Base-by-base conservation (phyloP, 2,888 invertebrate genomes). In the Plusia festucae region DNA sequence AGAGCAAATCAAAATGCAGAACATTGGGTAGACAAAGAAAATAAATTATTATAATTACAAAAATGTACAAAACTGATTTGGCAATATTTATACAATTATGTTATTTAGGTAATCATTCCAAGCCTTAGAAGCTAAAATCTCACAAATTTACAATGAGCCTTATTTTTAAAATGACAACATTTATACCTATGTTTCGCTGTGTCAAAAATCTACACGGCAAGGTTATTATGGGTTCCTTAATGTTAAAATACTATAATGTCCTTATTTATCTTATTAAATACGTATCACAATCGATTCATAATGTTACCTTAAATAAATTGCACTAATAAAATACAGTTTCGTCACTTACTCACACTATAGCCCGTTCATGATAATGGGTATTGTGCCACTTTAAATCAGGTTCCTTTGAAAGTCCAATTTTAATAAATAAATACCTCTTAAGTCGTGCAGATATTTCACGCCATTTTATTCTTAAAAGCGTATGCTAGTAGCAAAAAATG, bases 231-330 rank as follows among this genome's bases (percentile, higher is more conserved):
- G 9, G 13, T 56, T 53, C 30, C 40, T 60, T 69, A 65, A 18
- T 30, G 6, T 61, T 72, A 67, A 3, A 53, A 56, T 54, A 60
- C 18, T 24, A 40, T 53, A 62, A 60, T 57, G 24, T 59, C 30
- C 65, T 62, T 62, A 65, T 67, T 70, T 73, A 68, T 61, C 86
- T 86, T 87, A 87, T 79, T 70, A 81, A 82, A 85, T 90, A 93
- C 83, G 85, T 93, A 94, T 93, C 93, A 93, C 93, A 94, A 91
- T 93, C 82, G 88, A 91, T 91, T 93, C 88, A 89, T 91, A 90
- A 89, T 87, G 67, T 79, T 81, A 80, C 62, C 79, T 79, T 81
- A 81, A 66, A 77, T 77, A 79, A 81, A 81, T 81, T 81, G 78
- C 81, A 79, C 81, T 81, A 81, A 58, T 81, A 75, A 73, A 59